Base-by-base conservation (phyloP, 2,888 invertebrate genomes). In the Nomada hirtipes region DNA sequence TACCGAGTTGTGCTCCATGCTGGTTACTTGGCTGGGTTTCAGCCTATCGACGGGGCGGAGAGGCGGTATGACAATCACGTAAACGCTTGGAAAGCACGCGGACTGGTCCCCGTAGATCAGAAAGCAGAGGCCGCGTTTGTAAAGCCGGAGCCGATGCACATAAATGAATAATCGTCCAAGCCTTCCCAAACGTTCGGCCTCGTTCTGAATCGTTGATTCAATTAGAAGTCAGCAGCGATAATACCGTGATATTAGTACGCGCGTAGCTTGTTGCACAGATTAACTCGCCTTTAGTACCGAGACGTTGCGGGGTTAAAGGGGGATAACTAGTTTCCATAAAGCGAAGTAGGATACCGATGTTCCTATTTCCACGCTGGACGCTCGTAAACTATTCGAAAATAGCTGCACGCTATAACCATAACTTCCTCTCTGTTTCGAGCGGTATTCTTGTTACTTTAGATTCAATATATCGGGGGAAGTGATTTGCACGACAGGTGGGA, bases 31-130 rank as follows among this genome's bases (percentile, higher is more conserved):
- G 50, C 59, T 68, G 64, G 9, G 67, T 76, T 80, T 67, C 73
- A 69, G 50, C 29, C 7, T 36, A 10, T 18, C n/a, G 53, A 65
- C 29, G 77, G 67, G 63, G 63, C 50, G 47, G 59, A 73, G 76
- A 60, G 67, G 65, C 67, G 79, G 87, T 85, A 87, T 84, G 83
- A 87, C 87, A 85, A 85, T 85, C 86, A 87, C 86, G 87, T 87
- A 85, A 85, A 87, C 59, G 83, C 83, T 57, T 64, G 67, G 76
- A 73, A 79, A 70, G 76, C 81, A 68, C 68, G 84, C 60, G 80
- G 77, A 26, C 70, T 76, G 74, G 77, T 74, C 73, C 64, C 53
- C 63, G 57, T 73, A 81, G 74, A 81, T 83, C 77, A 74, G 70
- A 70, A 65, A 64, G 68, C 74, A 72, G 80, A 81, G 79, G 76